A percentile compares a stretch with the other conserved stretches of the same genome.
Conservation (phyloP, 1,140 invertebrate species). For the Atta texana region DNA sequence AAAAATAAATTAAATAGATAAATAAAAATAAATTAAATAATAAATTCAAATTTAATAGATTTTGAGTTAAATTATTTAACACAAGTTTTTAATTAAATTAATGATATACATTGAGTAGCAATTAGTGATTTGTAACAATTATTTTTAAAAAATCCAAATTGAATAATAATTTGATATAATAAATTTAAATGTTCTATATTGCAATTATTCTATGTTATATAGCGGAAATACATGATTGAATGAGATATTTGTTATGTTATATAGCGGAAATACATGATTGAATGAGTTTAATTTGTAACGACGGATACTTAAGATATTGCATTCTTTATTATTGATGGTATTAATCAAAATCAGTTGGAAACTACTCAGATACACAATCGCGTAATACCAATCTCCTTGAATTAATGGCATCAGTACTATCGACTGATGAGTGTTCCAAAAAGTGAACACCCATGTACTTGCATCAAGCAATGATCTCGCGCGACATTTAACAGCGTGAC, state of each 20-base stretch:
- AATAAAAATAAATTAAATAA: no score
- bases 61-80: no score
- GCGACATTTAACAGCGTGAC: neutral
- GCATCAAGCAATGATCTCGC: neutral
- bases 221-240: neutral
- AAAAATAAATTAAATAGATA: no score
- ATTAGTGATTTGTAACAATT: no score
- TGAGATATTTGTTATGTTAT: neutral
- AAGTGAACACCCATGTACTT: neutral
- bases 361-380: constrained; percentile 13
- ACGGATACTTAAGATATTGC: constrained; percentile 39
- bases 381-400: constrained; percentile 27
- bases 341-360: constrained; percentile 52
- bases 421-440: constrained; percentile 21
- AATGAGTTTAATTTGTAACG: constrained; percentile 31
- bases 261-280: neutral
- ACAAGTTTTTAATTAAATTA: no score
- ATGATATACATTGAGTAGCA: no score
- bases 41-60: no score
- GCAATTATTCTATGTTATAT: neutral
- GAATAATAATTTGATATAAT: no score
- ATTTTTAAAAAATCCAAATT: no score
- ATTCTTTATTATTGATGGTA: constrained; percentile 37
- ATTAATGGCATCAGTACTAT: constrained; percentile 36
- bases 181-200: neutral